Conservation (phyloP, 2,113 vertebrate species). For the Cacatua alba region DNA sequence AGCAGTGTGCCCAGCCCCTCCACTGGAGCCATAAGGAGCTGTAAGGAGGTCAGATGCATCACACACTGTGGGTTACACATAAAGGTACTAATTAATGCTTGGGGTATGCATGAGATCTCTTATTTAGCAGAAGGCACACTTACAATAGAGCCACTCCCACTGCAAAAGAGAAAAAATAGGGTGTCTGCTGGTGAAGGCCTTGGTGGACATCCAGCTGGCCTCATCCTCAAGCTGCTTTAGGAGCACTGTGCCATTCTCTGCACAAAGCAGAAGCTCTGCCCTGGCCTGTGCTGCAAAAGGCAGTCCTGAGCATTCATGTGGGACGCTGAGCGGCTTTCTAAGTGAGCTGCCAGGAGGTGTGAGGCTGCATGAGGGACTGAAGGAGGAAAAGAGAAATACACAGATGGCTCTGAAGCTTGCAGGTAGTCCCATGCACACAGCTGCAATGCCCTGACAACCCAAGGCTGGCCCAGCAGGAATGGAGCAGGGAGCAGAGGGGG, state of each 20-base stretch:
- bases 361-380: not conserved
- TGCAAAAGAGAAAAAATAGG: not conserved
- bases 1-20: not conserved
- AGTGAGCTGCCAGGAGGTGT: not conserved
- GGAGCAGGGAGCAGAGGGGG: fast-evolving
- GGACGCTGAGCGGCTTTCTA: not conserved
- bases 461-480: not conserved
- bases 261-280: not conserved
- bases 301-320: not conserved
- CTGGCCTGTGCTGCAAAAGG: not conserved
- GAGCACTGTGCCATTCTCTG: not conserved
- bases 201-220: not conserved
- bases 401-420: not conserved
- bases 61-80: not conserved
- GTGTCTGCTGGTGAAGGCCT: not conserved
- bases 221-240: not conserved
- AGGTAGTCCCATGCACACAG: fast-evolving
- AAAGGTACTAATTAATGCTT: not conserved
- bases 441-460: not conserved
- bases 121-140: not conserved
- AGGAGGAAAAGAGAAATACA: not conserved
- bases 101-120: not conserved
- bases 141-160: not conserved
- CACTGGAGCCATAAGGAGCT: fast-evolving
- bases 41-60: not conserved